Evolutionary conservation across 1,140 invertebrate species (phyloP), one percentile per base, ranked within the genome.

Genomic region (Eulimnadia texana): DNA sequence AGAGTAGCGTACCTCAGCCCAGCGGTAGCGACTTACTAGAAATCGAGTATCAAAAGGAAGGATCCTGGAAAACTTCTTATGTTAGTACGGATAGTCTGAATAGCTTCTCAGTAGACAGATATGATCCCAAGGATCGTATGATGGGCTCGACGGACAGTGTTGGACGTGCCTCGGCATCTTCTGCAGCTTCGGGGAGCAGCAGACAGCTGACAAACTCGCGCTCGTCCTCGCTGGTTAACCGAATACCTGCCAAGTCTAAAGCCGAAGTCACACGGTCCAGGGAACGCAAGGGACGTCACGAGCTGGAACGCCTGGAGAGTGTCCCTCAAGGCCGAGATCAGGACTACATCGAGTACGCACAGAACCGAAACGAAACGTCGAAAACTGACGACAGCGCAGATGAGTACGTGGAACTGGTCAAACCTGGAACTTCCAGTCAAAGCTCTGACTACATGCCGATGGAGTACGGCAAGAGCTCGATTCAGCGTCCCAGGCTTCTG

Each of bases 21-120:
- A 57, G 57, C 1, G 58, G 63, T 53, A 66, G 64, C 49, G 68
- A 70, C 28, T 51, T 70, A 9, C 68, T 69, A 67, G 67, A 67
- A 61, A 63, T 70, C 19, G 67, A 68, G 28, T 68, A 25, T 11
- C 10, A 20, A 2, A 42, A 58, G 55, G 27, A 24, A 16, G 28
- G 29, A 10, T 33, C 28, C 1, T 20, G 49, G 3, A 50, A 51
- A 28, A 42, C 55, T 50, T 24, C 52, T 16, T 50, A 64, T 20
- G 54, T 50, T 53, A n/a, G 52, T 13, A 42, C 54, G 3, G 29
- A 22, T 10, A 55, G 52, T 28, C 53, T 58, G 3, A 42, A 50
- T 22, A 53, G 57, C 33, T 61, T 59, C 6, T 10, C 25, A 11
- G 51, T 22, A 29, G 27, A 58, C 54, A 24, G 42, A 29, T 24